Evolutionary conservation across 2,888 invertebrate genomes (phyloP).

Genomic region (Parasteatoda lunata): DNA sequence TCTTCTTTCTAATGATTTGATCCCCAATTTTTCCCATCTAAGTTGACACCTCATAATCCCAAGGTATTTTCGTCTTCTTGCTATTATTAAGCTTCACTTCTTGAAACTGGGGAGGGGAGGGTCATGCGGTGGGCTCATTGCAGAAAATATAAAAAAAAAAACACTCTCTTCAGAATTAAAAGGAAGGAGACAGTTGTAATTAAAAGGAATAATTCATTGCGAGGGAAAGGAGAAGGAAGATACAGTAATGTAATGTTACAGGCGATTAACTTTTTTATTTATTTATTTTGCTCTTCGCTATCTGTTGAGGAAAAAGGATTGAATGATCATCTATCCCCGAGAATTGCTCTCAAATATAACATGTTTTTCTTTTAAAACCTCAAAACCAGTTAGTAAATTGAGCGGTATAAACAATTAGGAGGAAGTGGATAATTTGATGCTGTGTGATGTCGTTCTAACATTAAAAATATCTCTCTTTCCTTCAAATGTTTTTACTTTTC

Average conservation of each 20-base stretch:
- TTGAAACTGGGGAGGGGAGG: slow-evolving; percentile 18
- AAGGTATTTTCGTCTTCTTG: slow-evolving; percentile 58
- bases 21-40: slow-evolving; percentile 64
- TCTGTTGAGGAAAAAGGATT: slow-evolving; percentile 6
- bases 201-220: slow-evolving; percentile 68
- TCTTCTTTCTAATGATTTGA: slow-evolving; percentile 63
- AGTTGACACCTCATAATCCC: slow-evolving; percentile 64
- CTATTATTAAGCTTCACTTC: slow-evolving; percentile 57
- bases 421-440: slow-evolving; percentile 26
- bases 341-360: slow-evolving; percentile 52
- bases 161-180: slow-evolving; percentile 48
- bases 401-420: slow-evolving; percentile 52
- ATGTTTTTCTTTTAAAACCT: slow-evolving; percentile 47
- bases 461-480: no score
- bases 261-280: slow-evolving; percentile 57
- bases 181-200: slow-evolving; percentile 60
- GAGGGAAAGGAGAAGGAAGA: slow-evolving; percentile 39
- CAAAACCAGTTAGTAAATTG: slow-evolving; percentile 63
- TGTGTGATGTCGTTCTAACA: no score
- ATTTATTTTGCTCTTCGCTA: slow-evolving; percentile 2
- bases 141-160: slow-evolving; percentile 24
- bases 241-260: slow-evolving; percentile 53
- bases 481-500: no score
- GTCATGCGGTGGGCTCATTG: slow-evolving; percentile 26
- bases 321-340: slow-evolving; percentile 3